Evolutionary conservation across 2,797 vertebrate genomes (phyloP).

Genomic region (Avahi laniger): DNA sequence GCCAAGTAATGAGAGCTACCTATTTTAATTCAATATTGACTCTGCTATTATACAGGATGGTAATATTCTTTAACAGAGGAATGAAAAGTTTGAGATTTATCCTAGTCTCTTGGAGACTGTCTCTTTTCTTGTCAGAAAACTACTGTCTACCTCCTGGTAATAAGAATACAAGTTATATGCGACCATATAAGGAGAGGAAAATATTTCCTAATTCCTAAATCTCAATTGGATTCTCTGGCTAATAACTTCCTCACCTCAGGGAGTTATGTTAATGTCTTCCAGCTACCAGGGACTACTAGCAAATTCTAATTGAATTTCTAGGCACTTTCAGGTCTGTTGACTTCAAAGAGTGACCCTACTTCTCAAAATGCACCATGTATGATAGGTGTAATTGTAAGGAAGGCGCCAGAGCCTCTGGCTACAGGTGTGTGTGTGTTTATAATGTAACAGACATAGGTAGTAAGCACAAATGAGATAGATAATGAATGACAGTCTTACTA

Average conservation of each 20-base stretch:
- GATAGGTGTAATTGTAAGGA: not conserved
- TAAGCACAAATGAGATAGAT: not conserved
- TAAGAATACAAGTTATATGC: not conserved
- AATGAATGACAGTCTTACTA: conserved; percentile 48
- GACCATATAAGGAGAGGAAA: not conserved
- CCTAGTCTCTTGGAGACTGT: not conserved
- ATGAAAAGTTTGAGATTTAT: not conserved
- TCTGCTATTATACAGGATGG: not conserved
- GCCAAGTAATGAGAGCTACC: not conserved
- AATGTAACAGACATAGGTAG: not conserved
- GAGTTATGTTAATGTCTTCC: not conserved
- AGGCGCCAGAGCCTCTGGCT: not conserved
- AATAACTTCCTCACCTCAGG: not conserved
- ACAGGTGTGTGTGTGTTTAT: not conserved
- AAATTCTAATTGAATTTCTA: not conserved
- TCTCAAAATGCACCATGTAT: not conserved
- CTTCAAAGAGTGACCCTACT: not conserved
- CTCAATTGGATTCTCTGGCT: not conserved
- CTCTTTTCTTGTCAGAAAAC: not conserved
- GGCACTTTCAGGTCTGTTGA: not conserved
- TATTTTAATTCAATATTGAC: not conserved
- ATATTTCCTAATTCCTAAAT: not conserved
- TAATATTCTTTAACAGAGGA: not conserved
- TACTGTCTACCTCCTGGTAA: not conserved
- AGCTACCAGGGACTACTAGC: not conserved